These are phyloP conservation scores for Drosophila yakuba DNA, from an alignment of 1,140 invertebrate genomes.

Conservation along the genomic window DNA sequence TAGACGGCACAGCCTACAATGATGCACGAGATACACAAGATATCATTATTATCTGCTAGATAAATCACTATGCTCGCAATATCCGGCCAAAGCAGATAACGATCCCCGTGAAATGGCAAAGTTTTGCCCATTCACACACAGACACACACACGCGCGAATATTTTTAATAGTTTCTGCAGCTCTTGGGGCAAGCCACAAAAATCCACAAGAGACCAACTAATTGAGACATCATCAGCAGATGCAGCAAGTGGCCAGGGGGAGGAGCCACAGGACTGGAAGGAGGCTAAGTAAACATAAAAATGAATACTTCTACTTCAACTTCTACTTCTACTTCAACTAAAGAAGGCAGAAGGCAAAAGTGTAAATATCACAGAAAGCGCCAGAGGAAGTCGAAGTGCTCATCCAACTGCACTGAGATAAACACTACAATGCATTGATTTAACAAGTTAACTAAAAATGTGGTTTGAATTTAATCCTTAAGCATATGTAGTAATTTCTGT, in stretches of 20 bases:
- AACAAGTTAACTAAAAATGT: too few relatives aligned
- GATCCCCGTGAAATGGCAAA: conserved; percentile 44
- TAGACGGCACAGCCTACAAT: conserved; percentile 4
- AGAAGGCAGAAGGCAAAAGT: conserved; percentile 58
- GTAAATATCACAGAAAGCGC: conserved; percentile 69
- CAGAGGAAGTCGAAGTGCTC: conserved; percentile 51
- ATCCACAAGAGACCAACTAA: conserved; percentile 67
- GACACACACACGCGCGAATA: not conserved
- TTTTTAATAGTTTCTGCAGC: conserved; percentile 41
- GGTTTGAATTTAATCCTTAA: too few relatives aligned
- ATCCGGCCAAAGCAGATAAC: conserved; percentile 44
- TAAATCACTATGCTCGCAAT: conserved; percentile 51
- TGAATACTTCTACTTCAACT: conserved; percentile 17
- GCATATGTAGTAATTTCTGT: too few relatives aligned
- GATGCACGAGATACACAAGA: conserved; percentile 22
- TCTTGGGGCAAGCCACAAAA: conserved; percentile 57
- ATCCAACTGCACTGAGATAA: conserved; percentile 18
- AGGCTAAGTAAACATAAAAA: conserved; percentile 56
- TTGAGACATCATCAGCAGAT: conserved; percentile 70
- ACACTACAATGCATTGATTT: not conserved
- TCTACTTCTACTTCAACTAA: conserved; percentile 34
- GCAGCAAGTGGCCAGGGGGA: conserved; percentile 5
- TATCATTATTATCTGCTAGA: conserved; percentile 47
- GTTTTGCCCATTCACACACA: conserved; percentile 1
- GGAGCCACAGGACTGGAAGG: conserved; percentile 7